Percentiles rank a stretch among this genome's conserved stretches.
phyloP scores from a whole-genome alignment of 2,888 invertebrate species.

The Steromphala cineraria region DNA sequence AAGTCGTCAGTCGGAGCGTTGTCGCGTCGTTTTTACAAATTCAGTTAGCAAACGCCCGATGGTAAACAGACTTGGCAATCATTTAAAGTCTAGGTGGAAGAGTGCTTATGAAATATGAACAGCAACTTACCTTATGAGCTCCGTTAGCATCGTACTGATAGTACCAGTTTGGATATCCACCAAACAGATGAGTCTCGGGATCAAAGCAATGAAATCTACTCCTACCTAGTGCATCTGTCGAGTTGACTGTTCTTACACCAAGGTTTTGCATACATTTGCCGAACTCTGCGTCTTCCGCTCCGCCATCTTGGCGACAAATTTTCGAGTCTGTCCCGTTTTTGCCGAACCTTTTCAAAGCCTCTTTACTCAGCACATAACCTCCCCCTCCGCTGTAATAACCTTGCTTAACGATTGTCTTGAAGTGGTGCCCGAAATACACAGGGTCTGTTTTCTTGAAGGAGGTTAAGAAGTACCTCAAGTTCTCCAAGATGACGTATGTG shows the following conservation, averaged over 20 bases:
- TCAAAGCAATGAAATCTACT: slow-evolving; percentile 68
- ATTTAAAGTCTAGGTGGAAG: too few relatives aligned
- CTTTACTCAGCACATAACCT: slow-evolving; percentile 93
- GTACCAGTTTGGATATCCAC: slow-evolving; percentile 66
- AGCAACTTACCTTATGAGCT: slow-evolving; percentile 52
- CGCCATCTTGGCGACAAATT: slow-evolving; percentile 50
- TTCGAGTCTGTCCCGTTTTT: slow-evolving; percentile 31
- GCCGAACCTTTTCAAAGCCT: slow-evolving; percentile 85
- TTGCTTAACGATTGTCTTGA: slow-evolving; percentile 65
- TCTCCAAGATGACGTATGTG: slow-evolving; percentile 97
- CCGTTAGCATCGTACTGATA: slow-evolving; percentile 62
- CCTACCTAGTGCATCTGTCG: slow-evolving; percentile 57
- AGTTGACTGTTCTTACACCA: slow-evolving; percentile 59
- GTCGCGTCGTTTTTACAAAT: too few relatives aligned
- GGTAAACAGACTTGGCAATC: too few relatives aligned
- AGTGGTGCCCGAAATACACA: slow-evolving; percentile 83
- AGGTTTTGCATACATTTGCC: slow-evolving; percentile 63
- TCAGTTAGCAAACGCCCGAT: too few relatives aligned
- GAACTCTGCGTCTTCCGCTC: slow-evolving; percentile 65
- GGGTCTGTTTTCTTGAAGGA: slow-evolving; percentile 81
- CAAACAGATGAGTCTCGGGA: slow-evolving; percentile 58
- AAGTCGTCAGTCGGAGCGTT: too few relatives aligned
- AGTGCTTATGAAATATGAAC: too few relatives aligned
- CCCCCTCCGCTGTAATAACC: slow-evolving; percentile 77
- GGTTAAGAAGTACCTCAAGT: slow-evolving; percentile 87